These are phyloP conservation scores for Cyrtonyx montezumae DNA, from an alignment of 2,113 vertebrate genomes.

Conservation along the genomic window DNA sequence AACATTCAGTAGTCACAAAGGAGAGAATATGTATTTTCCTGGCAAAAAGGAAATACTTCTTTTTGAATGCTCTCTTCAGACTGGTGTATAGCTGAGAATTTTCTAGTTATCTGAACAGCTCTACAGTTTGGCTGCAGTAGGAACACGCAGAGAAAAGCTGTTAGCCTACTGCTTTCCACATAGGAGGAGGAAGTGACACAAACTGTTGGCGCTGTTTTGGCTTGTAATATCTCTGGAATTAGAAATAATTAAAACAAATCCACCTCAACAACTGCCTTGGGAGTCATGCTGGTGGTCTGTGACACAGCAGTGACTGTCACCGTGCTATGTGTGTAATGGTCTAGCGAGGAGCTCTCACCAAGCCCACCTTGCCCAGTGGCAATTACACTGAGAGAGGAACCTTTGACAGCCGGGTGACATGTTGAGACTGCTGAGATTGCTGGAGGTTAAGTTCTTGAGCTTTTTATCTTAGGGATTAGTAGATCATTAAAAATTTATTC, in stretches of 20 bases:
- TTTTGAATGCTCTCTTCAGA: conserved; percentile 9
- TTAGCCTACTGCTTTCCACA: conserved; percentile 33
- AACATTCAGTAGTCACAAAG: conserved; percentile 37
- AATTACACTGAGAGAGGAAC: conserved; percentile 67
- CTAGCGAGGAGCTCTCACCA: conserved; percentile 44
- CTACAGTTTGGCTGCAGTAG: conserved; percentile 29
- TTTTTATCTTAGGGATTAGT: conserved; percentile 82
- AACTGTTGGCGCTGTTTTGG: conserved; percentile 42
- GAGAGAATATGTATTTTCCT: background rate
- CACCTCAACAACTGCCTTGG: conserved; percentile 80
- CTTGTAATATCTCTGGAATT: conserved; percentile 67
- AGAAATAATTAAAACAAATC: conserved; percentile 80
- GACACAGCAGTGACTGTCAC: conserved; percentile 78
- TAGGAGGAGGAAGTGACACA: conserved; percentile 48
- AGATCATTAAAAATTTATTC: conserved; percentile 84
- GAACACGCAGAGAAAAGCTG: conserved; percentile 31
- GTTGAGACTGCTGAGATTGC: conserved; percentile 69
- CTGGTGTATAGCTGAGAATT: background rate
- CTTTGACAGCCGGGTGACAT: conserved; percentile 72
- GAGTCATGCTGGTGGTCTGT: conserved; percentile 86
- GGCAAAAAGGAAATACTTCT: conserved; percentile 9
- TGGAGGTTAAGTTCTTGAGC: conserved; percentile 79
- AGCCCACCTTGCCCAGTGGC: conserved; percentile 67
- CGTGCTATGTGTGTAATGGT: conserved; percentile 64
- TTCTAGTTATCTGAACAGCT: conserved; percentile 10